Evolutionary conservation across 2,888 invertebrate species (phyloP).

Genomic region (Idaea dimidiata): DNA sequence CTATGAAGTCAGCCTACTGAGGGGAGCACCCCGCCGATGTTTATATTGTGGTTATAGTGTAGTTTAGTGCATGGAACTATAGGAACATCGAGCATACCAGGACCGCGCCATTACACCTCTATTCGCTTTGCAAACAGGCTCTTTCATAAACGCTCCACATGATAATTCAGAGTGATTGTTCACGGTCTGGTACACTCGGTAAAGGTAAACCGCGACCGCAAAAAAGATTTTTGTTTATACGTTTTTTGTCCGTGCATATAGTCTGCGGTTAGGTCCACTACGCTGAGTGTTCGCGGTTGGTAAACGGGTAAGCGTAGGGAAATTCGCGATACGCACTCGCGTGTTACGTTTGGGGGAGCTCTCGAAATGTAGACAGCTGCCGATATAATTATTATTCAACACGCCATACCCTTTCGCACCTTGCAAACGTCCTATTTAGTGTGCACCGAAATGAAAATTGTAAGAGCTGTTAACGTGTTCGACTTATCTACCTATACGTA

Average conservation of each 20-base stretch:
- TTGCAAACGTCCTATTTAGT: constrained; percentile 52
- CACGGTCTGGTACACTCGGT: constrained; percentile 73
- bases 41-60: not conserved
- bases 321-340: constrained; percentile 62
- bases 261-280: constrained; percentile 63
- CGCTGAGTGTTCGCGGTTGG: constrained; percentile 56
- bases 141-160: constrained; percentile 71
- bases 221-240: constrained; percentile 73
- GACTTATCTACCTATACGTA: constrained; percentile 16
- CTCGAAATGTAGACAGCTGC: constrained; percentile 65
- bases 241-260: constrained; percentile 64
- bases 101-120: constrained; percentile 59
- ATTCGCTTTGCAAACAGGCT: constrained; percentile 69
- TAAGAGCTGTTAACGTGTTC: constrained; percentile 36
- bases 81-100: constrained; percentile 44
- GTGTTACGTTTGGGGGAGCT: constrained; percentile 65
- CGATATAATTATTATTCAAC: constrained; percentile 68
- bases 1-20: no score
- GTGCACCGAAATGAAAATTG: constrained; percentile 30
- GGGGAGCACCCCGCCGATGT: no score
- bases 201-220: constrained; percentile 76
- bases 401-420: constrained; percentile 75
- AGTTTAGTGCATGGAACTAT: not conserved
- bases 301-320: constrained; percentile 48
- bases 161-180: constrained; percentile 75